Base-by-base conservation (phyloP, 2,113 vertebrate genomes). In the Pseudonaja textilis region DNA sequence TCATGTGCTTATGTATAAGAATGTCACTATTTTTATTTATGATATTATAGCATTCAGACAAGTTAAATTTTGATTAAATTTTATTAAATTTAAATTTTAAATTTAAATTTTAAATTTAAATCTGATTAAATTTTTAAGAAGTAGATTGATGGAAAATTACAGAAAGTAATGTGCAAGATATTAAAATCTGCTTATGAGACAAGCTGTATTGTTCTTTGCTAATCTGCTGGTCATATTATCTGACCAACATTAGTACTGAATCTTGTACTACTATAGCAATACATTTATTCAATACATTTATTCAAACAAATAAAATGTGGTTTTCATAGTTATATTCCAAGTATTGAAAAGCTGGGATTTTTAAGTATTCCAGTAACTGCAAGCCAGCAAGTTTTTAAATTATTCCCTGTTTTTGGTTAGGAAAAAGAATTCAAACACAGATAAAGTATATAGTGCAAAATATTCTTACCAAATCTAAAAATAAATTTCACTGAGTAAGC, bases 381-480 rank as follows among this genome's bases (percentile, higher is more conserved):
- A 74, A 74, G 47, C 11, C 52, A 54, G 50, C 29, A 42, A 42
- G 3, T 54, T 50, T 59, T 59, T 88, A 26, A 54, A 64, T 16
- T n/a, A 5, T 54, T 94, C 94, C 94, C 96, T 94, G 95, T 85
- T 94, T 96, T 93, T 86, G 94, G 96, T 95, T 86, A 96, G 95
- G 92, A 94, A 97, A 91, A 23, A 22, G 64, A 26, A 89, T 91
- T 92, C n/a, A 89, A 91, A 23, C 54, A 5, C 74, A 95, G 93
- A 95, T 95, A 95, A 0, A 0, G 94, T 34, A 85, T 94, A 96
- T 55, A 52, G 93, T 0, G 85, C 92, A 90, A 96, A 93, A 95
- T 93, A 92, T 87, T 57, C 61, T 18, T 96, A 95, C 90, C 93
- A 96, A 92, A 93, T 14, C 90, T 96, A 96, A 94, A 96, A 94